Evolutionary conservation across 2,113 vertebrate species (phyloP), one percentile per base, ranked within the genome.

Genomic region (Maccullochella peelii): DNA sequence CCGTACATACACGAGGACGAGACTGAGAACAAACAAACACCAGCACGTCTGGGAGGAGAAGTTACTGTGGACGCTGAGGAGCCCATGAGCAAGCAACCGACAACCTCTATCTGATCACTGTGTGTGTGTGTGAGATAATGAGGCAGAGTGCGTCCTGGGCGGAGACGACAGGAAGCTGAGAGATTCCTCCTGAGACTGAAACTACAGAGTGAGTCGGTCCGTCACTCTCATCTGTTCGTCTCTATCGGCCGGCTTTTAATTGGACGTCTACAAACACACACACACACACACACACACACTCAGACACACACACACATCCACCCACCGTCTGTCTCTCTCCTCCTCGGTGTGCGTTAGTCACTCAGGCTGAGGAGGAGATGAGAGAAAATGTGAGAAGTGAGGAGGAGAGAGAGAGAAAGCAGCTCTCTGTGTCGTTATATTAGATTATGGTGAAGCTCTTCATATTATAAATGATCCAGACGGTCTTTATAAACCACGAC

Each of bases 321-420:
- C 86, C 63, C 82, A 88, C 86, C 8, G 87, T 88, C 83, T 88
- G 80, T 52, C 82, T 71, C 80, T 33, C 42, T 14, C 44, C 44
- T 47, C 44, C 44, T 55, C 50, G 6, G 33, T 52, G 68, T 69
- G 72, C 8, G 76, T 89, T 69, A 86, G 80, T 89, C 83, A 89
- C 10, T 77, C 55, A 23, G 54, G 49, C 16, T 50, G 79, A 69
- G 21, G 77, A 83, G 36, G 33, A 84, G 73, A 63, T n/a, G 65
- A 73, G 50, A 79, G 38, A 54, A 65, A 59, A 78, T 73, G 88
- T 79, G 73, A 52, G 86, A 87, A 77, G 62, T 18, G 70, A 68
- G 25, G 55, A 44, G 62, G 47, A 65, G 61, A 74, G 40, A 18
- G 5, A 30, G 7, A 42, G 61, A 33, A 42, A 59, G 58, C 5